Evolutionary conservation across 2,888 invertebrate species (phyloP).

Genomic region (Agrotis ipsilon): DNA sequence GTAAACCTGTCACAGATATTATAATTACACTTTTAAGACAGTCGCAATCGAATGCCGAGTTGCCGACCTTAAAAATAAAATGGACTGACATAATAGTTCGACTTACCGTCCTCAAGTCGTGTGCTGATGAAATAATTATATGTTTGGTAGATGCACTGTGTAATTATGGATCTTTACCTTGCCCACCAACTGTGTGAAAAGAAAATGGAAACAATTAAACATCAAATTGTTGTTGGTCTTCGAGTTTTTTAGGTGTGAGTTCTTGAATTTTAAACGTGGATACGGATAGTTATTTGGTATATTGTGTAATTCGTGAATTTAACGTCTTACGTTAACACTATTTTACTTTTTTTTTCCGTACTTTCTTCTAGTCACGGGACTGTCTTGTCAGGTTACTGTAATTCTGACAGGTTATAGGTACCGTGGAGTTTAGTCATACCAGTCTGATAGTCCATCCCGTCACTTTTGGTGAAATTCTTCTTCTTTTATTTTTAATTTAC

Average conservation of each 20-base stretch:
- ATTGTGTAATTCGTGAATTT: neutral
- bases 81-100: slow-evolving; percentile 65
- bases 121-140: slow-evolving; percentile 79
- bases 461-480: too few species aligned
- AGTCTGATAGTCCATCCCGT: too few species aligned
- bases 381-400: too few species aligned
- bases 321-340: too few species aligned
- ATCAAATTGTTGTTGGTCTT: slow-evolving; percentile 50
- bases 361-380: too few species aligned
- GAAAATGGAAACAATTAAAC: slow-evolving; percentile 82
- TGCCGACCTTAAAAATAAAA: slow-evolving; percentile 62
- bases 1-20: slow-evolving; percentile 76
- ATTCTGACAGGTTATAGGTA: too few species aligned
- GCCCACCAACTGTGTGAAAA: slow-evolving; percentile 81
- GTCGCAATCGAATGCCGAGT: slow-evolving; percentile 61
- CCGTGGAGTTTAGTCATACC: too few species aligned
- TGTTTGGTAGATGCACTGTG: slow-evolving; percentile 66
- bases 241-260: slow-evolving; percentile 25
- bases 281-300: slow-evolving; percentile 40
- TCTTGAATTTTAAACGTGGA: slow-evolving; percentile 51
- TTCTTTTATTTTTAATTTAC: too few species aligned
- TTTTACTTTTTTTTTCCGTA: too few species aligned
- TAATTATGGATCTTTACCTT: slow-evolving; percentile 79
- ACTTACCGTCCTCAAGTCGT: slow-evolving; percentile 63
- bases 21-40: slow-evolving; percentile 69